Evolutionary conservation across 2,888 invertebrate genomes (phyloP).

Genomic region (Drosophila affinis): DNA sequence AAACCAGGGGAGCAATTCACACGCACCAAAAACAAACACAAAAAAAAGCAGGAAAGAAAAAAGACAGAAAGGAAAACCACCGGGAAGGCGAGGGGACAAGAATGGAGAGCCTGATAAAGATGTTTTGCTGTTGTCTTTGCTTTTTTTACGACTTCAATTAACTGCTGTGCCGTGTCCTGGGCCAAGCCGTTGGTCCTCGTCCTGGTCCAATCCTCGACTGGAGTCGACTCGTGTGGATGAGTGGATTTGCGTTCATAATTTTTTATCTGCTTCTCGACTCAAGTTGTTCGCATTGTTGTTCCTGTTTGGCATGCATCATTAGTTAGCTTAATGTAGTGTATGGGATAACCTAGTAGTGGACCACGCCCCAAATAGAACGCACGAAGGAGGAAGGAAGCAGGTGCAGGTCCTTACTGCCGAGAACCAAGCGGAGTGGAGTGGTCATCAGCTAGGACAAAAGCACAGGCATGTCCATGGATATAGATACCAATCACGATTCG

Average conservation of each 20-base stretch:
- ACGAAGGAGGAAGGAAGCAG: conserved; percentile 20
- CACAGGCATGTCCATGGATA: conserved; percentile 46
- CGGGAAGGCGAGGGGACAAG: conserved; percentile 1
- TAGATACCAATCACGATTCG: conserved; percentile 60
- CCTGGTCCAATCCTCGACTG: conserved; percentile 2
- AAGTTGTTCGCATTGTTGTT: conserved; percentile 66
- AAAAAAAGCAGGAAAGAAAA: conserved; percentile 10
- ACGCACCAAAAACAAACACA: conserved; percentile 60
- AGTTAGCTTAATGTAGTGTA: conserved; percentile 76
- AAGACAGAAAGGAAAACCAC: not conserved
- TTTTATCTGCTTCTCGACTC: conserved; percentile 72
- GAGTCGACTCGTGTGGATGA: conserved; percentile 27
- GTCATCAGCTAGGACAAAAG: conserved; percentile 59
- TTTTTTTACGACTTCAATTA: conserved; percentile 79
- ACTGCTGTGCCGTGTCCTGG: conserved; percentile 52
- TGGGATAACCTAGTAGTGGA: conserved; percentile 34
- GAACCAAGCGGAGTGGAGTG: conserved; percentile 30
- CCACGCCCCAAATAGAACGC: conserved; percentile 28
- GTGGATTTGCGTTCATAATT: conserved; percentile 77
- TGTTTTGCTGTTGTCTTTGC: conserved; percentile 70
- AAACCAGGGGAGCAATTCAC: conserved; percentile 70
- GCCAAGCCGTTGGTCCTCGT: conserved; percentile 1
- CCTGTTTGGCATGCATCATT: conserved; percentile 71
- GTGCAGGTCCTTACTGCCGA: conserved; percentile 10
- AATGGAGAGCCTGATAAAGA: conserved; percentile 63